Evolutionary conservation across 2,113 vertebrate species (phyloP).

Genomic region (Trematocara variabile): DNA sequence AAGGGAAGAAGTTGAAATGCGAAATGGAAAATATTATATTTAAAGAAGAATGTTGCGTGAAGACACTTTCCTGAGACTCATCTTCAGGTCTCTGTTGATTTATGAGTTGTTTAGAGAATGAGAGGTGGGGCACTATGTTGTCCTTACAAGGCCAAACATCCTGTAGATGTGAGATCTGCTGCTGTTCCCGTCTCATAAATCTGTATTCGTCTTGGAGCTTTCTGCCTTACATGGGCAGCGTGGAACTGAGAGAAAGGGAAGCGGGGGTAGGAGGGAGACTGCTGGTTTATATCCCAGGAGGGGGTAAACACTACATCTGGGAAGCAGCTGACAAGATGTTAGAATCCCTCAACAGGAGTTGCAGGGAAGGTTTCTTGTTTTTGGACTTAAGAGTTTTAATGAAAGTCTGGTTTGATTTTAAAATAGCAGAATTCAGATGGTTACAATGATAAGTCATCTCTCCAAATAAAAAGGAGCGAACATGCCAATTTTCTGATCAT

Average conservation of each 20-base stretch:
- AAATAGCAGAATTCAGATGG: background rate
- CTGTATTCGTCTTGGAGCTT: background rate
- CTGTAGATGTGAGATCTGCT: background rate
- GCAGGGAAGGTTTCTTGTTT: background rate
- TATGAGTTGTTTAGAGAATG: background rate
- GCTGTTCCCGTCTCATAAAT: background rate
- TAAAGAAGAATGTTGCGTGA: background rate
- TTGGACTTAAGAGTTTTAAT: accelerated
- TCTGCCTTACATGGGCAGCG: slow-evolving; percentile 67
- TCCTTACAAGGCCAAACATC: slow-evolving; percentile 60
- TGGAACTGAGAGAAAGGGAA: background rate
- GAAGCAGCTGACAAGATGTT: background rate
- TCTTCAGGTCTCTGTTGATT: background rate
- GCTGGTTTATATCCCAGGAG: background rate
- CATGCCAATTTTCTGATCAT: background rate
- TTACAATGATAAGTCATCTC: background rate
- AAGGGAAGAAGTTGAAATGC: background rate
- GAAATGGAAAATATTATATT: background rate
- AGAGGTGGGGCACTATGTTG: background rate
- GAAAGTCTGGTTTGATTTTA: background rate
- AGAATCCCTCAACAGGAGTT: background rate
- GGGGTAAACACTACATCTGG: slow-evolving; percentile 19
- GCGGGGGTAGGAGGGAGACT: background rate
- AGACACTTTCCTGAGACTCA: background rate
- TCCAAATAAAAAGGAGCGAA: background rate